These are phyloP conservation scores for Chaunax sp. DNA, from an alignment of 2,797 vertebrate species.

Conservation along the genomic window DNA sequence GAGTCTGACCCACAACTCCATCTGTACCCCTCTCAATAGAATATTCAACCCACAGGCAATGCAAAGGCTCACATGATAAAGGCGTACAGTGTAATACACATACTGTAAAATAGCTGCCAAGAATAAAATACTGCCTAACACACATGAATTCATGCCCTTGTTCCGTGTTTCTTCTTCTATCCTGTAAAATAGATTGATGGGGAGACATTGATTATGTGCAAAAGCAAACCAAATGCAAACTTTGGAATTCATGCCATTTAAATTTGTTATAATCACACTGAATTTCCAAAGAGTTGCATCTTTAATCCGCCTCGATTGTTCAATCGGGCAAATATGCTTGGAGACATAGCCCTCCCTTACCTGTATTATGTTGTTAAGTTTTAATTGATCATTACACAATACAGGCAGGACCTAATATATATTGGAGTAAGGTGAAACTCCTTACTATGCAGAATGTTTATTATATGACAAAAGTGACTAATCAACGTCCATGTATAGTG, in stretches of 20 bases:
- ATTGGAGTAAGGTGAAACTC: slow-evolving; percentile 84
- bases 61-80: slow-evolving; percentile 56
- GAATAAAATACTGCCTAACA: slow-evolving; percentile 54
- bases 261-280: slow-evolving; percentile 72
- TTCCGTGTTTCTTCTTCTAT: slow-evolving; percentile 29
- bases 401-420: slow-evolving; percentile 75
- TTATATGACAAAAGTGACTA: slow-evolving; percentile 15
- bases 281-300: slow-evolving; percentile 82
- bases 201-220: slow-evolving; percentile 22
- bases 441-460: slow-evolving; percentile 28
- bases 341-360: slow-evolving; percentile 58
- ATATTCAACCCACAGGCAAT: slow-evolving; percentile 44
- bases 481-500: slow-evolving; percentile 23
- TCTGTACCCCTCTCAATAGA: slow-evolving; percentile 44
- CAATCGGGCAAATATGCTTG: slow-evolving; percentile 44
- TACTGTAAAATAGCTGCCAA: slow-evolving; percentile 50
- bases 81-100: slow-evolving; percentile 47
- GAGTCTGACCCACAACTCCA: slow-evolving; percentile 67
- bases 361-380: slow-evolving; percentile 70
- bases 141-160: slow-evolving; percentile 41
- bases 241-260: slow-evolving; percentile 85
- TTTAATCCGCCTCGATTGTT: slow-evolving; percentile 56
- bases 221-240: slow-evolving; percentile 72
- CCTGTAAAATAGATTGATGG: slow-evolving; percentile 46
- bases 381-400: slow-evolving; percentile 59